Base-by-base conservation (phyloP, 2,888 invertebrate species). In the Sepiola atlantica region DNA sequence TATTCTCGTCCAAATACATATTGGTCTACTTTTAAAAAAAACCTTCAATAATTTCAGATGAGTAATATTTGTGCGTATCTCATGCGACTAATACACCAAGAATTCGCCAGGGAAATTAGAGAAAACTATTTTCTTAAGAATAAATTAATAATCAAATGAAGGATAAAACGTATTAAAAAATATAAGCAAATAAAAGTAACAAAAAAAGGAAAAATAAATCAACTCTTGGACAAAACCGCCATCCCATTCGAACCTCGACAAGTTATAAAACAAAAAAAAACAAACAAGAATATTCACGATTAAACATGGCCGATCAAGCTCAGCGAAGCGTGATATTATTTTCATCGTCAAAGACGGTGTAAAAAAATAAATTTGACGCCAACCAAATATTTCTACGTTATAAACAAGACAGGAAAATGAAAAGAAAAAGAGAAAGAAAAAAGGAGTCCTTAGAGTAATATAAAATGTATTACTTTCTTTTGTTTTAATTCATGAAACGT, bases 11-110 rank as follows among this genome's bases (percentile, higher is more conserved):
- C n/a, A 16, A 0, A 18, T 16, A 32, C 32, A 77, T n/a, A 77
- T 77, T 77, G 1, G n/a, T n/a, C 12, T n/a, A 16, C 77, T 14
- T n/a, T 77, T 77, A 77, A 77, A 45, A 8, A 77, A 45, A 8
- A 77, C 32, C n/a, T 77, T 77, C 77, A 32, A 77, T n/a, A n/a
- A 77, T 77, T 77, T 77, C n/a, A n/a, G n/a, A 77, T n/a, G 77
- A 77, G 77, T 77, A n/a, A 77, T n/a, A 77, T 77, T 77, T 77
- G 77, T n/a, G 77, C n/a, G n/a, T 14, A n/a, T 77, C 77, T 77
- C 77, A 77, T 77, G 77, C 77, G 77, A 77, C n/a, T 77, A 77
- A 77, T 77, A 32, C n/a, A 77, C n/a, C 14, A 16, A 77, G n/a
- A 77, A 77, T n/a, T 77, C 77, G 2, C 77, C 16, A 2, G 77